A percentile compares a stretch with the other conserved stretches of the same genome.
Conservation (phyloP, 2,113 vertebrate species). For the Scomber colias region DNA sequence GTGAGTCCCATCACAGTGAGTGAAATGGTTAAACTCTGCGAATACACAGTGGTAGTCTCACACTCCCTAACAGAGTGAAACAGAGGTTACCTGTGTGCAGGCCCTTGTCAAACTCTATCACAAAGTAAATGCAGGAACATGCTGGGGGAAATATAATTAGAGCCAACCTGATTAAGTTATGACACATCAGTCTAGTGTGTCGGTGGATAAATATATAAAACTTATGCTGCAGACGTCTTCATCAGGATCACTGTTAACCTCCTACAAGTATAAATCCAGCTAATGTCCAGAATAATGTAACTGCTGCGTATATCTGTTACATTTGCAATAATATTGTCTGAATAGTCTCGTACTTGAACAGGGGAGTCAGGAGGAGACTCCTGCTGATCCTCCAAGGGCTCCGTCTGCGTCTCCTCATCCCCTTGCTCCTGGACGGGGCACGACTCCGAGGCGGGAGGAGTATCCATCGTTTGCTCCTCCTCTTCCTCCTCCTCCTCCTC, state of each 20-base stretch:
- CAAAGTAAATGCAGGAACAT: too few relatives aligned
- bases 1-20: too few relatives aligned
- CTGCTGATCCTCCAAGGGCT: slow-evolving; percentile 63
- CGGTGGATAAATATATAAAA: too few relatives aligned
- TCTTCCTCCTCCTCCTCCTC: slow-evolving; percentile 16
- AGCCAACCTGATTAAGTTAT: too few relatives aligned
- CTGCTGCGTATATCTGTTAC: not conserved
- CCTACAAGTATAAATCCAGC: not conserved
- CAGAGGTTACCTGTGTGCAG: too few relatives aligned
- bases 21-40: too few relatives aligned
- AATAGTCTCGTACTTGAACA: slow-evolving; percentile 52
- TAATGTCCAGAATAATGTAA: not conserved
- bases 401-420: slow-evolving; percentile 71
- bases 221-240: not conserved
- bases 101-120: too few relatives aligned
- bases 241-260: not conserved
- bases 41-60: too few relatives aligned
- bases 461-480: slow-evolving; percentile 51
- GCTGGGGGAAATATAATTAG: too few relatives aligned
- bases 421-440: slow-evolving; percentile 73
- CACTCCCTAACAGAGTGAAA: too few relatives aligned
- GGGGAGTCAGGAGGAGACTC: slow-evolving; percentile 72
- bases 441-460: slow-evolving; percentile 32
- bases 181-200: too few relatives aligned
- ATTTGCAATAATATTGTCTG: not conserved